Evolutionary conservation across 2,888 invertebrate species (phyloP), one percentile per base, ranked within the genome.

Genomic region (Spilarctia lutea): DNA sequence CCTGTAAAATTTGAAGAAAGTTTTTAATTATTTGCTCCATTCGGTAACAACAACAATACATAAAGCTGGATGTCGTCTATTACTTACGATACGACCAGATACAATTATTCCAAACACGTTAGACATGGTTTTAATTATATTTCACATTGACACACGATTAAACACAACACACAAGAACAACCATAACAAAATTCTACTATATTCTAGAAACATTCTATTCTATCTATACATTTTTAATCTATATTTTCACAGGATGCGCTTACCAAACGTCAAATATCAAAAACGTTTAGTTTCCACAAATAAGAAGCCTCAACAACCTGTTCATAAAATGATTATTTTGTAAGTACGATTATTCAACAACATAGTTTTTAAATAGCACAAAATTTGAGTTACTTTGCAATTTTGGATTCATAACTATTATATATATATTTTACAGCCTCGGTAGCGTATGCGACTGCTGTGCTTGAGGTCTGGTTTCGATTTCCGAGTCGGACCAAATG

Each of bases 31-130:
- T 27, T 2, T 6, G 30, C 27, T 35, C 11, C 33, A 45, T 65
- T 24, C 18, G 42, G 42, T 70, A 74, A n/a, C n/a, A n/a, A n/a
- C n/a, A n/a, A n/a, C n/a, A n/a, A n/a, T n/a, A 65, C 27, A 45
- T 33, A 4, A 6, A n/a, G 0, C 20, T 4, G 18, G 20, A 35
- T 16, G 27, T 60, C 45, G 66, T 63, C 78, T 72, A 72, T 30
- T 68, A 96, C 97, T 96, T 93, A 98, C 98, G 96, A 98, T 92
- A 89, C 98, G 96, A 75, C 98, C 98, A 30, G 98, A 97, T 42
- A 98, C 98, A 81, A 98, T 97, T 81, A 98, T 94, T 42, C 98
- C 98, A 91, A 98, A 98, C 96, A 98, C 97, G 81, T 92, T 95
- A 65, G 90, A 85, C 94, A 93, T 88, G 56, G 71, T 72, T 69